phyloP scores from a whole-genome alignment of 2,888 invertebrate species.

The Amphipoea oculea region DNA sequence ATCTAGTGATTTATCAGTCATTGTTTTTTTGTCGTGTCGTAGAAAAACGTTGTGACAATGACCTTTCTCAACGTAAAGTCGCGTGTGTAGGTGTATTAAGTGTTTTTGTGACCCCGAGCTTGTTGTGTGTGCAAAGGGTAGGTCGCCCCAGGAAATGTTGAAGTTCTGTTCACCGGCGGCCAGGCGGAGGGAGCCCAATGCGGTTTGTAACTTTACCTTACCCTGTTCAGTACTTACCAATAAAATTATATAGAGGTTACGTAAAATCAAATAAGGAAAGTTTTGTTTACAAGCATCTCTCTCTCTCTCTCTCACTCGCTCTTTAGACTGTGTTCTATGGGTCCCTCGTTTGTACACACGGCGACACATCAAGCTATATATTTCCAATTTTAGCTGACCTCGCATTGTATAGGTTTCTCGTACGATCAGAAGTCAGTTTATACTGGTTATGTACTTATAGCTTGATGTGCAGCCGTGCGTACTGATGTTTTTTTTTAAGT shows the following conservation, averaged over 20 bases:
- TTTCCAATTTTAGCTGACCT: not conserved
- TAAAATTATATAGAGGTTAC: slow-evolving; percentile 27
- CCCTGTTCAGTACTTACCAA: slow-evolving; percentile 21
- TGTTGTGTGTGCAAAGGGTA: slow-evolving; percentile 66
- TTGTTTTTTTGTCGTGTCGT: slow-evolving; percentile 31
- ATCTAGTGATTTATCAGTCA: slow-evolving; percentile 26
- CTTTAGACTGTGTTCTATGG: not conserved
- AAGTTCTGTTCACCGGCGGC: slow-evolving; percentile 91
- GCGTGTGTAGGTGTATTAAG: slow-evolving; percentile 68
- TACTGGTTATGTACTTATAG: no score
- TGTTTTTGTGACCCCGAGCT: slow-evolving; percentile 64
- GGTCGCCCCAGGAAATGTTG: slow-evolving; percentile 86
- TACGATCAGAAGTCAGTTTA: not conserved
- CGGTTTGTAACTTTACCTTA: slow-evolving; percentile 78
- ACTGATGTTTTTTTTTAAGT: no score
- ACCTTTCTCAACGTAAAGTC: slow-evolving; percentile 64
- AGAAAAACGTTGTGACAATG: slow-evolving; percentile 42
- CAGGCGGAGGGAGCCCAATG: slow-evolving; percentile 88
- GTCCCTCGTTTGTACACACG: slow-evolving; percentile 6
- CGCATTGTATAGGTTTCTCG: not conserved
- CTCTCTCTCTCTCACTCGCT: not conserved
- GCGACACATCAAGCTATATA: no score
- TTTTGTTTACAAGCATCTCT: slow-evolving; percentile 38
- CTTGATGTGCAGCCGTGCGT: no score
- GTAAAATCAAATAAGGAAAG: slow-evolving; percentile 40